Evolutionary conservation across 2,888 invertebrate species (phyloP).

Genomic region (Tinea trinotella): DNA sequence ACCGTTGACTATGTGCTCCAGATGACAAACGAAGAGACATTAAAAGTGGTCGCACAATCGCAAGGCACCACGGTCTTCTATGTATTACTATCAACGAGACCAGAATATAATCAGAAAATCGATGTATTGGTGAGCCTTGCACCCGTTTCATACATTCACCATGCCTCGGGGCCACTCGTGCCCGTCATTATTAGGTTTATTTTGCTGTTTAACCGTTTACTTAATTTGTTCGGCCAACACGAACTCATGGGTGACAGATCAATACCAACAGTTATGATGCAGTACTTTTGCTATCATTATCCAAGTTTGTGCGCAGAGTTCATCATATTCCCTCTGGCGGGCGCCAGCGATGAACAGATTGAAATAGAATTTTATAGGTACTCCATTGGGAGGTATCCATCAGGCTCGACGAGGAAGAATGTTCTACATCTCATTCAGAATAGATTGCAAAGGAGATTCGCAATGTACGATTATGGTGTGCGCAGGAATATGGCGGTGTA

Average conservation of each 20-base stretch:
- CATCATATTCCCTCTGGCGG: constrained; percentile 54
- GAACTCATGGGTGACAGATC: constrained; percentile 28
- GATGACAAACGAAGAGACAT: constrained; percentile 58
- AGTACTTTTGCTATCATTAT: constrained; percentile 25
- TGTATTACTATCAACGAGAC: constrained; percentile 62
- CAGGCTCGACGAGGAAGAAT: constrained; percentile 31
- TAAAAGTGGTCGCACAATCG: constrained; percentile 81
- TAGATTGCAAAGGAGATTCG: constrained; percentile 24
- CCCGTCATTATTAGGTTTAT: constrained; percentile 32
- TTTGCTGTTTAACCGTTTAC: constrained; percentile 41
- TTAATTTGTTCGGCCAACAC: constrained; percentile 35
- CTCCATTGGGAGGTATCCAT: constrained; percentile 30
- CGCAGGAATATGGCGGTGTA: constrained; percentile 26
- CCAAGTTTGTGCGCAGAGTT: background rate
- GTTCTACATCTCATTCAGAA: constrained; percentile 29
- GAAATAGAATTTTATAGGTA: constrained; percentile 49
- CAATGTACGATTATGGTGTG: constrained; percentile 28
- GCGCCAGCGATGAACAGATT: constrained; percentile 62
- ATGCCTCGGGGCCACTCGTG: constrained; percentile 34
- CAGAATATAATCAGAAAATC: constrained; percentile 74
- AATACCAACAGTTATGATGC: constrained; percentile 15
- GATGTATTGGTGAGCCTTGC: constrained; percentile 64
- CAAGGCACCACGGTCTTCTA: constrained; percentile 76
- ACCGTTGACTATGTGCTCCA: constrained; percentile 53
- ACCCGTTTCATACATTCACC: constrained; percentile 62